These are phyloP conservation scores for Drosophila serrata DNA, from an alignment of 1,140 invertebrate genomes.

Conservation along the genomic window DNA sequence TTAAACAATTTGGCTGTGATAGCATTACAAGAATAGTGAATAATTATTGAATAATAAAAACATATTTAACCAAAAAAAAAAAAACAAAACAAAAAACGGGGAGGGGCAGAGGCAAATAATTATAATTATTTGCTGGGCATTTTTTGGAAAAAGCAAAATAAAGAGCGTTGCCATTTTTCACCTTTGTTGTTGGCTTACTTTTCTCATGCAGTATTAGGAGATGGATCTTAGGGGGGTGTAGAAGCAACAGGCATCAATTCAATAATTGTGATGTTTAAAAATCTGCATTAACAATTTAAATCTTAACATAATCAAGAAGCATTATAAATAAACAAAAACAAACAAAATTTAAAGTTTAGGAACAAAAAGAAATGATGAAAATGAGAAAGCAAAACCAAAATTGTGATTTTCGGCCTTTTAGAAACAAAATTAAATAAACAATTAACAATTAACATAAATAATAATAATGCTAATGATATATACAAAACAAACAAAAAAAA, in stretches of 20 bases:
- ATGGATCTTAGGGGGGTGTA: conserved; percentile 25
- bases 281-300: conserved; percentile 49
- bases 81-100: conserved; percentile 32
- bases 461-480: conserved; percentile 46
- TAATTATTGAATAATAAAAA: conserved; percentile 47
- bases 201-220: conserved; percentile 75
- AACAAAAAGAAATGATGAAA: conserved; percentile 72
- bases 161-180: conserved; percentile 46
- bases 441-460: conserved; percentile 36
- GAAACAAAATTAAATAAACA: conserved; percentile 80
- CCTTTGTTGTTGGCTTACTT: conserved; percentile 81
- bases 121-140: conserved; percentile 55
- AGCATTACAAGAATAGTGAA: conserved; percentile 74
- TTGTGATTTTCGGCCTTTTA: conserved; percentile 85
- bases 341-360: conserved; percentile 82
- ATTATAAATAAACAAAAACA: conserved; percentile 46
- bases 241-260: conserved; percentile 73
- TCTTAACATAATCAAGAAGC: conserved; percentile 52
- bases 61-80: conserved; percentile 46
- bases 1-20: conserved; percentile 85
- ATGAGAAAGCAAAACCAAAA: conserved; percentile 84
- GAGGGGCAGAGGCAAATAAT: conserved; percentile 10
- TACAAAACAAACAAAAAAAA: conserved; percentile 31
- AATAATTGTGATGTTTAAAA: conserved; percentile 79
- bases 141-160: conserved; percentile 45